A percentile compares a stretch with the other conserved stretches of the same genome.
These are phyloP conservation scores for Erebia aethiops DNA, from an alignment of 2,888 invertebrate species.

Conservation along the genomic window DNA sequence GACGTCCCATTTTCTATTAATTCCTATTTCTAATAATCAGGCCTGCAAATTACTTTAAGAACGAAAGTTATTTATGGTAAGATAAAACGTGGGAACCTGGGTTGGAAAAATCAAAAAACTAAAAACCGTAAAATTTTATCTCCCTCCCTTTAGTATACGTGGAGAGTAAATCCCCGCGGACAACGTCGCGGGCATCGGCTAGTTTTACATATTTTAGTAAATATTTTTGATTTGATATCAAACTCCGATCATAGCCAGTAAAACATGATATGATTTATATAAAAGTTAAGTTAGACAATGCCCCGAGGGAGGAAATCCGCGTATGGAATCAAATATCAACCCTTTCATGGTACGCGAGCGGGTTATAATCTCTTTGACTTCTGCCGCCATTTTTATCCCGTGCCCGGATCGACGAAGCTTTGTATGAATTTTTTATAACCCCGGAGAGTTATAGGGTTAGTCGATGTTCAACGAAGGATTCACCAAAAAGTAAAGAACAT, in stretches of 20 bases:
- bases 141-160: too few species aligned
- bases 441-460: not conserved
- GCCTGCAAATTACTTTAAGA: too few species aligned
- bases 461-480: not conserved
- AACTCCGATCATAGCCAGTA: not conserved
- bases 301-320: conserved; percentile 3
- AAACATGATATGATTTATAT: not conserved
- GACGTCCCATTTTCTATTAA: too few species aligned
- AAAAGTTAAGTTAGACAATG: not conserved
- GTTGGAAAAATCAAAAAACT: too few species aligned
- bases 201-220: too few species aligned
- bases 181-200: too few species aligned
- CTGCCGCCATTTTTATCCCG: conserved; percentile 23
- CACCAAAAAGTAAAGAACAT: too few species aligned
- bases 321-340: not conserved
- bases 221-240: not conserved
- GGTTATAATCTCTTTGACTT: conserved; percentile 26
- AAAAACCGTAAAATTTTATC: too few species aligned
- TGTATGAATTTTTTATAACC: conserved; percentile 4
- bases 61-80: too few species aligned
- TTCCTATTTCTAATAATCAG: too few species aligned
- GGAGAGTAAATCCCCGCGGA: too few species aligned
- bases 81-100: too few species aligned
- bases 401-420: conserved; percentile 1
- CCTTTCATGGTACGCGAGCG: conserved; percentile 1